Percentiles rank a stretch among this genome's conserved stretches.
Conservation (phyloP, 2,888 invertebrate genomes). For the Heliconius aoede region DNA sequence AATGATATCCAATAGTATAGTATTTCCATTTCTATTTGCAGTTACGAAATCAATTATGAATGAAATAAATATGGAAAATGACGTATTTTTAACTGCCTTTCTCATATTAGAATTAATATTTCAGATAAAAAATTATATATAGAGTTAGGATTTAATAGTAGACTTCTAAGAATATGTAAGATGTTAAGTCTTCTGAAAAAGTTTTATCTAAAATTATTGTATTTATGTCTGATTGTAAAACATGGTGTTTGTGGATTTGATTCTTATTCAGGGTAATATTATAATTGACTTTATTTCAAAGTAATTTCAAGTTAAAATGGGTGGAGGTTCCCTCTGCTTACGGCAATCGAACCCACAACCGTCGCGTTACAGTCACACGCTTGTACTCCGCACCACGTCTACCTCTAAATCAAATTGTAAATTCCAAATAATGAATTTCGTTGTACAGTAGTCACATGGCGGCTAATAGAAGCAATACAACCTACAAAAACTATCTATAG, state of each 20-base stretch:
- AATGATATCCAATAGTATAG: conserved; percentile 17
- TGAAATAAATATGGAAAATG: no score
- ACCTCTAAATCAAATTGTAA: conserved; percentile 24
- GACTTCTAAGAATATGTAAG: not conserved
- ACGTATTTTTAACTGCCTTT: not conserved
- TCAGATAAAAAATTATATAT: not conserved
- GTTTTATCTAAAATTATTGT: no score
- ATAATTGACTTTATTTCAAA: no score
- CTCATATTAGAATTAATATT: not conserved
- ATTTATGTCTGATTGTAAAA: no score
- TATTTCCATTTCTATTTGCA: conserved; percentile 22
- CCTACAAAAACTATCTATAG: conserved; percentile 63
- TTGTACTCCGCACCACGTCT: not conserved
- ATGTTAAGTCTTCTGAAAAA: not conserved
- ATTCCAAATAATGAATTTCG: conserved; percentile 31
- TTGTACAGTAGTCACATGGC: conserved; percentile 53
- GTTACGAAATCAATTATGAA: conserved; percentile 15
- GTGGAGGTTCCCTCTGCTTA: not conserved
- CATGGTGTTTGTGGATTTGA: no score
- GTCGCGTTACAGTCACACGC: no score
- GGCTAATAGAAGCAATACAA: conserved; percentile 52
- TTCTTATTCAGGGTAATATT: no score
- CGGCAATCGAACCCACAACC: not conserved
- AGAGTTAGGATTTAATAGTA: not conserved
- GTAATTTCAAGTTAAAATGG: no score